Evolutionary conservation across 1,140 invertebrate genomes (phyloP), one percentile per base, ranked within the genome.

Genomic region (Papilio glaucus): DNA sequence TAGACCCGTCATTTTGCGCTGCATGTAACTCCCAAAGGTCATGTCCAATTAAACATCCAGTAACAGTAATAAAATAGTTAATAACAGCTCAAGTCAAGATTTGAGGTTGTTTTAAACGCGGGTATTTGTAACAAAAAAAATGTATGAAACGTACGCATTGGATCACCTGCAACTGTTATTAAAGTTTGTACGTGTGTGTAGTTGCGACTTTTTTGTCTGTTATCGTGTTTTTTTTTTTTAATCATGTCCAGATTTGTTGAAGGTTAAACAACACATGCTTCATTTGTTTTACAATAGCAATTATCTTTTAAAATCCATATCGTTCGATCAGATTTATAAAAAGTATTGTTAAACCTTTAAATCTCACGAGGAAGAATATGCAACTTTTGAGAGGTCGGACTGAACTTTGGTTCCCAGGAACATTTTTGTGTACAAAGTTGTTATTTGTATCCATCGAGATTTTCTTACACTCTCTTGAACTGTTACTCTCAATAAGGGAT

Each of bases 1-100:
- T 57, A 26, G 49, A 57, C 18, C 21, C 24, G 21, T 12, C 49
- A 24, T 57, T 57, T 57, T 57, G 21, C 15, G 45, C 18, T 57
- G 4, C 21, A 57, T 57, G 21, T 57, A 26, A 57, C 45, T 24
- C 49, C 18, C 8, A 65, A 65, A 65, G 62, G 62, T 65, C 62
- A 65, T 39, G 39, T 3, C 37, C 33, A 65, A 38, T 38, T 65
- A 65, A 33, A 65, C 21, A 12, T 39, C 15, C 33, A n/a, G n/a
- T n/a, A n/a, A n/a, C n/a, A n/a, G 62, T 65, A 65, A 65, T 39
- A 39, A 65, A 37, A 65, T 39, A 15, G 33, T 15, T 62, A 65
- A 65, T 65, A 65, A 65, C 15, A 39, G 62, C 8, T 10, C 62
- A 18, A 65, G 62, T 65, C 33, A 39, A 60, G 24, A 65, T 37